phyloP scores from a whole-genome alignment of 2,113 vertebrate species.

The Neolamprologus hecqui region DNA sequence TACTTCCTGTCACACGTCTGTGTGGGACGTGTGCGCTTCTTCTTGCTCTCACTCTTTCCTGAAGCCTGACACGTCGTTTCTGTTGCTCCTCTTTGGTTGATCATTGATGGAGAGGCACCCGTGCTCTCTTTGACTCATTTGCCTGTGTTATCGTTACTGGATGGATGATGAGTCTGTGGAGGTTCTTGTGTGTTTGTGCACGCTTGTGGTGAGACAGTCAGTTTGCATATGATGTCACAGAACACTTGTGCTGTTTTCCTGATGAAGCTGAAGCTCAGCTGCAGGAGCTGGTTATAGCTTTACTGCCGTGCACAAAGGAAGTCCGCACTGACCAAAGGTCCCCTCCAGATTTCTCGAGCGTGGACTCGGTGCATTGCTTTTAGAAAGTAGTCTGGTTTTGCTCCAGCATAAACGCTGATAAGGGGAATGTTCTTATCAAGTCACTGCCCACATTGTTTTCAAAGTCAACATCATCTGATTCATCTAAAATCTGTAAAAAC shows the following conservation, averaged over 20 bases:
- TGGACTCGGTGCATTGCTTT: not conserved
- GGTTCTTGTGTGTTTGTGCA: not conserved
- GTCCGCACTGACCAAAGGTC: not conserved
- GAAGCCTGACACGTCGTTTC: not conserved
- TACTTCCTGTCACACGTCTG: not conserved
- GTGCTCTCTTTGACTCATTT: conserved; percentile 11
- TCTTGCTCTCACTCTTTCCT: not conserved
- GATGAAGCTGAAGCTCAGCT: not conserved
- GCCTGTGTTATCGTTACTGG: not conserved
- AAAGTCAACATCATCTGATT: not conserved
- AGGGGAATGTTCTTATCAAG: not conserved
- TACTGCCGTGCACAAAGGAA: not conserved
- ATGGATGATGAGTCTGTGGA: not conserved
- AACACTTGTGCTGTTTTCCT: not conserved
- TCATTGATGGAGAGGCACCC: not conserved
- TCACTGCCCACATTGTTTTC: not conserved
- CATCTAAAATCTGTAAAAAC: not conserved
- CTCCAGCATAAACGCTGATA: not conserved
- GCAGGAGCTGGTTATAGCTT: not conserved
- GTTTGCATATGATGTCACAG: not conserved
- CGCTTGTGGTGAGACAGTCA: not conserved
- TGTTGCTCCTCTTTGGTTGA: not conserved
- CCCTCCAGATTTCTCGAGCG: not conserved
- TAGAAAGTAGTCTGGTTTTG: not conserved
- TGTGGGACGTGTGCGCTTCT: not conserved